These are phyloP conservation scores for Cephus sareptanus DNA, from an alignment of 2,888 invertebrate genomes.

Conservation along the genomic window DNA sequence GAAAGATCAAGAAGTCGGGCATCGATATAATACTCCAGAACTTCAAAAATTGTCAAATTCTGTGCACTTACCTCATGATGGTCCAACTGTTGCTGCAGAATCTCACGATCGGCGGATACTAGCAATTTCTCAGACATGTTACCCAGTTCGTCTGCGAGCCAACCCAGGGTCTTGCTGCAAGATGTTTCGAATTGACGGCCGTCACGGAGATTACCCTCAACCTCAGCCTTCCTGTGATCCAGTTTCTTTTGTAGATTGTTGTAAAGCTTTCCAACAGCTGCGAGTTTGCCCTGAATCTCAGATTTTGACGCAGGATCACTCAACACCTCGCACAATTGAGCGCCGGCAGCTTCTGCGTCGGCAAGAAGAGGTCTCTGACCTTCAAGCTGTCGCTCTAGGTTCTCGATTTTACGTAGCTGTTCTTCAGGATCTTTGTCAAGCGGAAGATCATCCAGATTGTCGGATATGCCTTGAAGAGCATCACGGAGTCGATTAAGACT, in stretches of 20 bases:
- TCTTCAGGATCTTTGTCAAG: slow-evolving; percentile 87
- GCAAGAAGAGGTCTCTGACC: slow-evolving; percentile 89
- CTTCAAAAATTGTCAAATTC: neutral
- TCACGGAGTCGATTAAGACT: slow-evolving; percentile 84
- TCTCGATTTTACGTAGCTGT: slow-evolving; percentile 87
- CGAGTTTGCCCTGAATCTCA: slow-evolving; percentile 90
- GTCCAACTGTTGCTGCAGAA: slow-evolving; percentile 87
- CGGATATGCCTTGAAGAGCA: slow-evolving; percentile 88
- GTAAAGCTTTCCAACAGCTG: slow-evolving; percentile 88
- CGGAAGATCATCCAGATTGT: slow-evolving; percentile 85
- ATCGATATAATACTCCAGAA: neutral
- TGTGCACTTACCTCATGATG: slow-evolving; percentile 75
- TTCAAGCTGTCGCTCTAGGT: slow-evolving; percentile 87
- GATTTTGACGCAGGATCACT: slow-evolving; percentile 91
- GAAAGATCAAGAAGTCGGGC: neutral
- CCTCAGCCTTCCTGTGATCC: slow-evolving; percentile 89
- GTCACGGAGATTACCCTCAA: slow-evolving; percentile 87
- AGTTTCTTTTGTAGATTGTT: slow-evolving; percentile 89
- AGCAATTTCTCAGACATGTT: slow-evolving; percentile 80
- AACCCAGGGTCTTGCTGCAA: slow-evolving; percentile 88
- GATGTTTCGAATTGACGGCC: slow-evolving; percentile 91
- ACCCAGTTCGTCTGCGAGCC: slow-evolving; percentile 86
- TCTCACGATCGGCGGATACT: slow-evolving; percentile 87
- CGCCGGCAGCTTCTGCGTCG: slow-evolving; percentile 91
- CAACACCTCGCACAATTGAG: slow-evolving; percentile 85